Base-by-base conservation (phyloP, 2,888 invertebrate species). In the Epiblema foenella region DNA sequence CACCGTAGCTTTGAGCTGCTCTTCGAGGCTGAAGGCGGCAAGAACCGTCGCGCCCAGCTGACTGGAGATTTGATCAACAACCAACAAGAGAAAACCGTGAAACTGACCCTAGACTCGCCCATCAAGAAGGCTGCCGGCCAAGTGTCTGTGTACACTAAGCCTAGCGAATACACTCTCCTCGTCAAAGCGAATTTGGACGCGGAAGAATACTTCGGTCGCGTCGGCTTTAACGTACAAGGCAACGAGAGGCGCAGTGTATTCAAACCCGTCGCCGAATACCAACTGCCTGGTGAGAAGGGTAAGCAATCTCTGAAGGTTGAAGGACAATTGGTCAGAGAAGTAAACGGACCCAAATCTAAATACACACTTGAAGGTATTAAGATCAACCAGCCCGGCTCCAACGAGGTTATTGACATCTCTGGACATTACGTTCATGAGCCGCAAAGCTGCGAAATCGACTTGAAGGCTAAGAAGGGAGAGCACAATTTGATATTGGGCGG, bases 191-290 rank as follows among this genome's bases (percentile, higher is more conserved):
- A 93, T 33, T 87, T 95, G 71, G 96, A 96, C 72, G 85, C 88
- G 0, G 88, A 93, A 0, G 94, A 95, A 18, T 96, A 95, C 74
- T 95, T 91, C 57, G 95, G 93, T 4, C 95, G 95, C 80, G 84
- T 95, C 24, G 97, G 97, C 0, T 94, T 96, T 49, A 89, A 87
- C 0, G 93, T 95, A 18, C 90, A 94, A 49, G 95, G 95, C 8
- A 93, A 93, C 68, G 94, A 90, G 0, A 86, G 84, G 58, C 93
- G 93, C 66, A 83, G 85, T 33, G 89, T 94, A 12, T 97, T 95
- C 84, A 95, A 94, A 74, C 97, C 97, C 0, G 80, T 97, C 0
- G 88, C 97, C 37, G 95, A 96, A 78, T 96, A 95, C 83, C 94
- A 94, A 77, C 81, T 95, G 9, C 96, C 96, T 0, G 94, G 93